Conservation (phyloP, 2,888 invertebrate genomes). For the Sylvicola cinctus region DNA sequence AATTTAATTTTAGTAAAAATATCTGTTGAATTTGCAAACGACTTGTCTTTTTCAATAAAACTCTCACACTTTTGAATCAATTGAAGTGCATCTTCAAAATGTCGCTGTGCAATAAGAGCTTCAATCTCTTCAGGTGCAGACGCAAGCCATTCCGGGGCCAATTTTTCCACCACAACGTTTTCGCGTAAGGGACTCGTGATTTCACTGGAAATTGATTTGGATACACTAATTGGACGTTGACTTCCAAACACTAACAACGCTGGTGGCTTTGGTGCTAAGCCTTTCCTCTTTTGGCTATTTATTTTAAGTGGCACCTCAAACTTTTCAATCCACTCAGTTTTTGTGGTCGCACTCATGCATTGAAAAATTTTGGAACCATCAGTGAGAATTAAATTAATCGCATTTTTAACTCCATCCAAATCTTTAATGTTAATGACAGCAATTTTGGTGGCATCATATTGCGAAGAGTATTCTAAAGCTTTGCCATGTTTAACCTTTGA, state of each 20-base stretch:
- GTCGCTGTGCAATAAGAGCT: slow-evolving; percentile 84
- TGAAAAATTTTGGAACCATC: slow-evolving; percentile 86
- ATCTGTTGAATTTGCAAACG: slow-evolving; percentile 15
- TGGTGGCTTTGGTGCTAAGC: slow-evolving; percentile 26
- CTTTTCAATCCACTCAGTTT: slow-evolving; percentile 81
- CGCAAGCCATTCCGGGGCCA: slow-evolving; percentile 63
- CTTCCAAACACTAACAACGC: slow-evolving; percentile 9
- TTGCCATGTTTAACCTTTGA: slow-evolving; percentile 40
- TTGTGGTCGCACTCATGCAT: slow-evolving; percentile 53
- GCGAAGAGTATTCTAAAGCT: slow-evolving; percentile 21
- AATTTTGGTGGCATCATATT: slow-evolving; percentile 43
- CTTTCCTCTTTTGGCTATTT: slow-evolving; percentile 30
- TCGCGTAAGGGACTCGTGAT: slow-evolving; percentile 14
- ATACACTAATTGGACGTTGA: slow-evolving; percentile 11
- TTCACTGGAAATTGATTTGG: slow-evolving; percentile 12
- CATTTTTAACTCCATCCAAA: slow-evolving; percentile 72
- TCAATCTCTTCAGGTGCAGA: slow-evolving; percentile 89
- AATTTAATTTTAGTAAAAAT: slow-evolving; percentile 35
- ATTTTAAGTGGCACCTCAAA: slow-evolving; percentile 62
- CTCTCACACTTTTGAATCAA: slow-evolving; percentile 48
- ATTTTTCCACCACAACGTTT: slow-evolving; percentile 14
- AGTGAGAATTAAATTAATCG: slow-evolving; percentile 84
- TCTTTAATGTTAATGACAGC: slow-evolving; percentile 89
- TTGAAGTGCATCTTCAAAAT: slow-evolving; percentile 80
- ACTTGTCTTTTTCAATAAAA: slow-evolving; percentile 24